Evolutionary conservation across 2,888 invertebrate genomes (phyloP), one percentile per base, ranked within the genome.

Genomic region (Clepsis dumicolana): DNA sequence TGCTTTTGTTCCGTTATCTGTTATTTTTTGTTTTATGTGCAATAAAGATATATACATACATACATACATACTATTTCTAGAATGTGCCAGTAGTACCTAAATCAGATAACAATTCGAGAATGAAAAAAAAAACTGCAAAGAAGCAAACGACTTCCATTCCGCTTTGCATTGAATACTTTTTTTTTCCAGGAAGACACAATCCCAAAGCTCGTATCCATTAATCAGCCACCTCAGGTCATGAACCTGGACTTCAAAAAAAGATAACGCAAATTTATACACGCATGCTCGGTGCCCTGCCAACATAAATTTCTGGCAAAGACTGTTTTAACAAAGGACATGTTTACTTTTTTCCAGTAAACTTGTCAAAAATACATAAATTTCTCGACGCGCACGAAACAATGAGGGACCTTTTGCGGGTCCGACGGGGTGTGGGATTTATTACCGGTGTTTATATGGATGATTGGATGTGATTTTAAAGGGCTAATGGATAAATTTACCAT

Each of bases 341-440:
- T 38, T 62, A 67, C 38, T 63, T 67, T 68, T 57, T 68, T 63
- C 41, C 41, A 44, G 63, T 68, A 52, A 67, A 68, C 41, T 63
- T 67, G 57, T 68, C 57, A 68, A 68, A 67, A 66, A 68, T 7
- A 41, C 50, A 67, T 63, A 63, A 52, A 63, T 68, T 68, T 67
- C 56, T 66, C 48, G 38, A 48, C 38, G 44, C 18, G 24, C 14
- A 61, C 56, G 56, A 67, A 67, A 66, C 61, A 66, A 62, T 50
- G 48, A 8, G 61, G 56, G n/a, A n/a, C n/a, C n/a, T n/a, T n/a
- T n/a, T n/a, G n/a, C n/a, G n/a, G n/a, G 66, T 32, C 27, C 21
- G 54, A 44, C 27, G 18, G 24, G 14, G 38, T 3, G 54, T 29
- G 54, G 27, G 50, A 66, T 66, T 62, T 62, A 62, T 66, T 48